Percentiles rank a stretch among this genome's conserved stretches.
These are phyloP conservation scores for Desmodus rotundus DNA, from an alignment of 2,113 vertebrate species.

Conservation along the genomic window DNA sequence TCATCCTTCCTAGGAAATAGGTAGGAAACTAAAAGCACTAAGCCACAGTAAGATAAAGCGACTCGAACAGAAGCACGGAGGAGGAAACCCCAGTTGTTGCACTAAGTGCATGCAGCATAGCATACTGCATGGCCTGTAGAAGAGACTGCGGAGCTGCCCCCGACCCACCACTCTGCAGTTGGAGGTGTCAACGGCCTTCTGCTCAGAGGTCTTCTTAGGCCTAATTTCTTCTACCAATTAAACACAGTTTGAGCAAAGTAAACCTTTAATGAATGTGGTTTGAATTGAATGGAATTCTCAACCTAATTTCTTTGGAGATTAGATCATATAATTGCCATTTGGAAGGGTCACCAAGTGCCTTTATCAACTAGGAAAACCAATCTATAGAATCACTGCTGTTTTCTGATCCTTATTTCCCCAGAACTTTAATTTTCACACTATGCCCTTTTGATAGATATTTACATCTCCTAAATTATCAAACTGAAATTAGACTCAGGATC, in stretches of 20 bases:
- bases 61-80: background rate
- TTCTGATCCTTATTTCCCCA: background rate
- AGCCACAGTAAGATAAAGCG: background rate
- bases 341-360: background rate
- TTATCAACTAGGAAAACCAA: background rate
- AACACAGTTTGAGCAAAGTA: slow-evolving; percentile 7
- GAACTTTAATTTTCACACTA: background rate
- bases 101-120: background rate
- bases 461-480: background rate
- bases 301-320: background rate
- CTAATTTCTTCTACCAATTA: background rate
- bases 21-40: background rate
- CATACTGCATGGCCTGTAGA: background rate
- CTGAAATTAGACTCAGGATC: background rate
- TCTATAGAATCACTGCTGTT: background rate
- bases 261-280: background rate
- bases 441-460: background rate
- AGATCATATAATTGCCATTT: background rate
- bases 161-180: background rate
- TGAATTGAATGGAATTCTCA: background rate
- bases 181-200: background rate
- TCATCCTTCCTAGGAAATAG: slow-evolving; percentile 3
- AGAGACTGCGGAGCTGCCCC: background rate
- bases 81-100: background rate
- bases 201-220: background rate